A percentile compares a stretch with the other conserved stretches of the same genome.
phyloP scores from a whole-genome alignment of 1,140 invertebrate genomes.

The Coenobita brevimanus region DNA sequence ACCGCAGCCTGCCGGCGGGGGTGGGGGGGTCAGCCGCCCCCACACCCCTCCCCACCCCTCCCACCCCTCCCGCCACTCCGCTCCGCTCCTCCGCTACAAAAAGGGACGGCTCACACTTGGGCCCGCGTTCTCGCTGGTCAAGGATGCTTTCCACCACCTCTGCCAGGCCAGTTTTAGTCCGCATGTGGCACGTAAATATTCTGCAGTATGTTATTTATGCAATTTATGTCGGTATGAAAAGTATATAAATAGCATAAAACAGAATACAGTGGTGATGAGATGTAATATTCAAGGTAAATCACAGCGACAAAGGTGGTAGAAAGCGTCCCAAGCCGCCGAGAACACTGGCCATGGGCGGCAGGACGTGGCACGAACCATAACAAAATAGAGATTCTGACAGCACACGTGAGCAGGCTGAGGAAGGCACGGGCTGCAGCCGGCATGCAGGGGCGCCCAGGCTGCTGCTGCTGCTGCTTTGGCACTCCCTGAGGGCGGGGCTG shows the following conservation, averaged over 20 bases:
- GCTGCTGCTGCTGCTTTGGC: conserved; percentile 58
- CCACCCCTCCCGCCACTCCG: conserved; percentile 9
- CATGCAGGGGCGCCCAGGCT: conserved; percentile 49
- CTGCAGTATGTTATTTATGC: no score
- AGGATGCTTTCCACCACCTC: no score
- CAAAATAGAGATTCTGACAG: conserved; percentile 67
- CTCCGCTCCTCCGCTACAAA: conserved; percentile 45
- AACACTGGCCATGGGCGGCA: conserved; percentile 64
- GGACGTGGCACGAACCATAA: conserved; percentile 64
- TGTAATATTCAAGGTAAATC: no score
- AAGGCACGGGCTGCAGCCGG: conserved; percentile 61
- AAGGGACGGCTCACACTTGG: conserved; percentile 64
- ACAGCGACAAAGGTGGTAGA: no score
- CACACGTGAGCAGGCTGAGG: conserved; percentile 62
- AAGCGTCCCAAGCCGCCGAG: no score
- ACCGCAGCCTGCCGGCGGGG: neutral
- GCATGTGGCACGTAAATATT: no score
- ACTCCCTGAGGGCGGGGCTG: conserved; percentile 62
- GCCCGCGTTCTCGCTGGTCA: no score
- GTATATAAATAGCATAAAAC: no score
- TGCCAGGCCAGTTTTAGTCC: no score
- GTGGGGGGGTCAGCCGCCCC: neutral
- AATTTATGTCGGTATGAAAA: no score
- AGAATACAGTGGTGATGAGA: no score
- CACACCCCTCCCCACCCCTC: conserved; percentile 32